Percentiles rank a stretch among this genome's conserved stretches.
Evolutionary conservation across 2,797 vertebrate genomes (phyloP).

Genomic region (Otus scops): DNA sequence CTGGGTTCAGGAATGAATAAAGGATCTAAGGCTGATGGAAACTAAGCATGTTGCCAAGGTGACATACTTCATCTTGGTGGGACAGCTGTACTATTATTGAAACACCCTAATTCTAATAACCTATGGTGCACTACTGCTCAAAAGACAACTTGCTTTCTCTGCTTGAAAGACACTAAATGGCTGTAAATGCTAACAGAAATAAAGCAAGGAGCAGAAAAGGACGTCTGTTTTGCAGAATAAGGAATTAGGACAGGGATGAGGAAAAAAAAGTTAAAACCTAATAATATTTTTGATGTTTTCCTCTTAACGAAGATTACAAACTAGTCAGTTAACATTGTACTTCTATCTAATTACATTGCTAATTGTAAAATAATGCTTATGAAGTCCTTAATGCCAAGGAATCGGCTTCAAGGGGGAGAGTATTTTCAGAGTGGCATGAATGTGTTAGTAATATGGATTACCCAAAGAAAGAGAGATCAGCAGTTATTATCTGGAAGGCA

Average conservation of each 20-base stretch:
- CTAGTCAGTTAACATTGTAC: background rate
- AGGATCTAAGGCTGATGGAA: constrained; percentile 3
- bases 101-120: background rate
- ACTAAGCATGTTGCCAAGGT: constrained; percentile 17
- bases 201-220: background rate
- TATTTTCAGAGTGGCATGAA: background rate
- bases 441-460: background rate
- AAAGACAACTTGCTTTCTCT: background rate
- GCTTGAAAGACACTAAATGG: background rate
- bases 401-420: background rate
- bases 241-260: background rate
- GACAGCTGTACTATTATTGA: constrained; percentile 17
- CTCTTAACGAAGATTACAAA: background rate
- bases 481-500: background rate
- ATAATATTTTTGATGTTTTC: background rate
- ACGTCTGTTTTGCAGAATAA: background rate
- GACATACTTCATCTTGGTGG: constrained; percentile 30
- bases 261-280: background rate
- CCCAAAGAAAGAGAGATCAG: background rate
- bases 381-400: background rate
- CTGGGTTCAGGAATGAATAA: constrained; percentile 3
- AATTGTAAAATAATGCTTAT: background rate
- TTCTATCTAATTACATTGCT: background rate
- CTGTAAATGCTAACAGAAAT: background rate
- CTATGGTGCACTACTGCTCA: background rate